Percentiles rank a stretch among this genome's conserved stretches.
These are phyloP conservation scores for Hemicentrotus pulcherrimus DNA, from an alignment of 35 echinoderm and acorn worm species.

Conservation along the genomic window DNA sequence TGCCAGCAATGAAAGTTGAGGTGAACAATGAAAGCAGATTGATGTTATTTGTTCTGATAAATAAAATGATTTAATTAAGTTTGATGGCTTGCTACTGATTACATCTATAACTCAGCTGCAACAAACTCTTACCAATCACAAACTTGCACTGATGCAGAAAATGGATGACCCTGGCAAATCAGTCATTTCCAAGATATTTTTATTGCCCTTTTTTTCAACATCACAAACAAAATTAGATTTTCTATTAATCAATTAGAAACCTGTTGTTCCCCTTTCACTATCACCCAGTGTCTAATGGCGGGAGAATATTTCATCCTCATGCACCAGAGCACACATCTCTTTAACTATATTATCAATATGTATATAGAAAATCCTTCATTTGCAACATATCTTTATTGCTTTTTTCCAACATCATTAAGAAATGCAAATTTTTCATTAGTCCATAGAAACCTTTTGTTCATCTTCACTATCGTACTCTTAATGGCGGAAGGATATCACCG, in stretches of 20 bases:
- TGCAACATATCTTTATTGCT: background rate
- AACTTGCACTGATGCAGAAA: slow-evolving; percentile 5
- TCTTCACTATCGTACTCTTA: background rate
- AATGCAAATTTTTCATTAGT: background rate
- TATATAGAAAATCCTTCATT: background rate
- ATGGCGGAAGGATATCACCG: background rate
- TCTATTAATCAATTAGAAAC: background rate
- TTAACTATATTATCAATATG: background rate
- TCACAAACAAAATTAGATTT: background rate
- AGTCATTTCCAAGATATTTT: background rate
- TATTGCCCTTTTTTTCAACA: background rate
- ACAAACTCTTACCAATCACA: background rate
- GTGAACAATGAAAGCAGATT: background rate
- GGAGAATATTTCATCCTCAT: background rate
- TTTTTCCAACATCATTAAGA: background rate
- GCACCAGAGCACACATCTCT: background rate
- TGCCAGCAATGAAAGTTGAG: background rate
- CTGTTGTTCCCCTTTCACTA: background rate
- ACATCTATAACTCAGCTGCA: slow-evolving; percentile 9
- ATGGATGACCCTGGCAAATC: background rate
- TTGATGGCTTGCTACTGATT: background rate
- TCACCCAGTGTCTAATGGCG: too few relatives aligned
- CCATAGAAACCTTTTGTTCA: background rate
- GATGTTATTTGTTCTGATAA: background rate
- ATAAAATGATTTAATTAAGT: background rate